A percentile compares a stretch with the other conserved stretches of the same genome.
Evolutionary conservation across 2,888 invertebrate genomes (phyloP).

Genomic region (Plagodis pulveraria): DNA sequence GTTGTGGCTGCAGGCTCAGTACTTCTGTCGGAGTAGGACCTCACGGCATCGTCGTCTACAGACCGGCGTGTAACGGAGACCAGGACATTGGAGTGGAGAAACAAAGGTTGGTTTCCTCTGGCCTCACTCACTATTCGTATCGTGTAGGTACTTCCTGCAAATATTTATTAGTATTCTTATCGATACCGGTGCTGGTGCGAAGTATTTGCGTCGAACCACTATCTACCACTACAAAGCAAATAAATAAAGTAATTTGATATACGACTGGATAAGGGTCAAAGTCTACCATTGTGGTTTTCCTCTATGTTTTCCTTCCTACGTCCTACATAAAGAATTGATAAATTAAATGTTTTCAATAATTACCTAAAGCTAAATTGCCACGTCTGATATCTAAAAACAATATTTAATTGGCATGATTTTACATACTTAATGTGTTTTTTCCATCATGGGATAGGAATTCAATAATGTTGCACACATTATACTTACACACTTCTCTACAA

Average conservation of each 20-base stretch:
- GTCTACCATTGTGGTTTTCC: slow-evolving; percentile 18
- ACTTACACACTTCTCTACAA: too few species aligned
- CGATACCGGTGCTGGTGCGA: not conserved
- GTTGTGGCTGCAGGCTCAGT: slow-evolving; percentile 78
- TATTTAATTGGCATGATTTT: too few species aligned
- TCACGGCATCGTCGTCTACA: slow-evolving; percentile 90
- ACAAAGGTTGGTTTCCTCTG: slow-evolving; percentile 74
- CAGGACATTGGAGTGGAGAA: slow-evolving; percentile 87
- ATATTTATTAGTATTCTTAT: slow-evolving; percentile 9
- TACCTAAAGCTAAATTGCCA: slow-evolving; percentile 4
- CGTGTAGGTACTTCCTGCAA: slow-evolving; percentile 10
- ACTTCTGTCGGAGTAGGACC: slow-evolving; percentile 91
- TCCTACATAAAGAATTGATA: slow-evolving; percentile 8
- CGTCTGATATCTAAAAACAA: too few species aligned
- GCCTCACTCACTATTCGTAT: not conserved
- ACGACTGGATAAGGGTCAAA: slow-evolving; percentile 18
- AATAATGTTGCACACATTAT: too few species aligned
- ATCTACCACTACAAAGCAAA: not conserved
- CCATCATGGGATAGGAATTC: too few species aligned
- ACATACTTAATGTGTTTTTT: too few species aligned
- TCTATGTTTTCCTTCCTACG: slow-evolving; percentile 6
- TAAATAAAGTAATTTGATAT: not conserved
- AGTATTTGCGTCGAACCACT: slow-evolving; percentile 4
- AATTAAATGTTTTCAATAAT: not conserved
- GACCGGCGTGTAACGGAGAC: slow-evolving; percentile 79